Base-by-base conservation (phyloP, 2,797 vertebrate genomes). In the Tiaroga cobitis region DNA sequence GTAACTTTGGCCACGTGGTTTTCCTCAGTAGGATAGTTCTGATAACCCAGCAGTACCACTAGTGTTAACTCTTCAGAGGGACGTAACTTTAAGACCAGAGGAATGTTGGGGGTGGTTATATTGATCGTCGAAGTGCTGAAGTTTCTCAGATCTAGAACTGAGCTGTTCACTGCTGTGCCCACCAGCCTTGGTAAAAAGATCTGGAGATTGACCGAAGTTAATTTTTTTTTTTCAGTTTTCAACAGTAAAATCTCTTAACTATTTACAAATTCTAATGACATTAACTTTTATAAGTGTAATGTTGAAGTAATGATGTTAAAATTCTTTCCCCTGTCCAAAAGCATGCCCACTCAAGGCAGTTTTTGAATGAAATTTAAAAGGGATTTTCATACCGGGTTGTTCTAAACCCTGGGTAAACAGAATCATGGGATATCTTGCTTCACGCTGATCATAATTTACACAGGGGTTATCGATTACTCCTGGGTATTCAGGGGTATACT, bases 71-170 rank as follows among this genome's bases (percentile, higher is more conserved):
- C 85, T 3, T 92, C 92, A 87, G 96, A 95, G 10, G 95, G 94
- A 84, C 97, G 94, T 90, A 98, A 91, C 89, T 96, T 94, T 82
- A 98, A 92, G 85, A 98, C 96, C 78, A 98, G 80, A 80, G 97
- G 96, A 5, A 92, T 92, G 24, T 95, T 94, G 29, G 90, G 87
- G 2, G 93, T 94, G 0, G 96, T 96, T 80, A 97, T 8, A 1
- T 97, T 96, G 88, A 98, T 93, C 90, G 94, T 90, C 86, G 98
- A 88, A 85, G 94, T 95, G 89, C 95, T 97, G 72, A 93, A 94
- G 89, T 96, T 95, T 81, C 92, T 92, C 80, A 98, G 92, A 88
- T 94, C 94, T 93, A 99, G 82, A 82, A 96, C 49, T 0, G 94
- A 97, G 37, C 91, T 96, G 79, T 95, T 94, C 37, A 90, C 46